phyloP scores from a whole-genome alignment of 2,888 invertebrate species.

The Heliconius charithonia region DNA sequence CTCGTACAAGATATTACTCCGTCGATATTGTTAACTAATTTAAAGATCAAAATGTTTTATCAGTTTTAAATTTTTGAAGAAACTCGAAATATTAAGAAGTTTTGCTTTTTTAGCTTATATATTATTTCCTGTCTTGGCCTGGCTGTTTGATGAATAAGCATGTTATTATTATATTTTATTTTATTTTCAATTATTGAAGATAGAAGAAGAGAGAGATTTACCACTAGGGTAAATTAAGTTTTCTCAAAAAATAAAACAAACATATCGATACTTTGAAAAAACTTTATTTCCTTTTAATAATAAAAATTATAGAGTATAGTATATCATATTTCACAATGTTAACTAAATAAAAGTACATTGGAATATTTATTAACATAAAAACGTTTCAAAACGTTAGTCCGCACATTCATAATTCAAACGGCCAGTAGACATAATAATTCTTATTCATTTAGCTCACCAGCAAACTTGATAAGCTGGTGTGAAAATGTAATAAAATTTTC shows the following conservation, averaged over 20 bases:
- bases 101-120: background rate
- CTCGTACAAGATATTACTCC: slow-evolving; percentile 41
- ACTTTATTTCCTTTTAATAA: too few species aligned
- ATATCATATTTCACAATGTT: background rate
- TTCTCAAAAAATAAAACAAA: too few species aligned
- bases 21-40: slow-evolving; percentile 36
- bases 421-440: slow-evolving; percentile 21
- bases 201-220: too few species aligned
- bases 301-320: too few species aligned
- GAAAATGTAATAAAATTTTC: slow-evolving; percentile 43
- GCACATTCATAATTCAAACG: slow-evolving; percentile 9
- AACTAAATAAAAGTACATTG: background rate
- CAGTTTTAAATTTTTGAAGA: background rate
- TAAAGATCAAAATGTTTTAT: background rate
- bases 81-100: background rate
- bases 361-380: background rate
- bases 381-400: background rate
- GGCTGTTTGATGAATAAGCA: too few species aligned
- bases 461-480: slow-evolving; percentile 27
- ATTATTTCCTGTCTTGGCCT: background rate
- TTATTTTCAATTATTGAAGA: too few species aligned
- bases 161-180: too few species aligned
- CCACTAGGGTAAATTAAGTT: too few species aligned
- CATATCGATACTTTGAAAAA: too few species aligned
- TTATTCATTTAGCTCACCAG: slow-evolving; percentile 19